Conservation (phyloP, 92 coral and sea anemone species). For the Porites evermanni region DNA sequence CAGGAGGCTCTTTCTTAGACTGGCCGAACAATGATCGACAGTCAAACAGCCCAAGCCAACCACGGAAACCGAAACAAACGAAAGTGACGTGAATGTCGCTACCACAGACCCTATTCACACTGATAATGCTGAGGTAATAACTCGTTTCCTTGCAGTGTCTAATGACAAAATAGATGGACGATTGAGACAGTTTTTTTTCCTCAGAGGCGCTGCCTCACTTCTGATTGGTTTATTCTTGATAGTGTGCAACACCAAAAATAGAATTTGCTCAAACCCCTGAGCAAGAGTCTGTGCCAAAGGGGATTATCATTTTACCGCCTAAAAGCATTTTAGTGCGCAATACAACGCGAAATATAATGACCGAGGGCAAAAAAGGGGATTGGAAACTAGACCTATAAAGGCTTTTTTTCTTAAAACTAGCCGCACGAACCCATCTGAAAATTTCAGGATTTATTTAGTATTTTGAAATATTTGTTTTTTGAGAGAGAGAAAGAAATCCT, state of each 20-base stretch:
- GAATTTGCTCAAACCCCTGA: constrained; percentile 32
- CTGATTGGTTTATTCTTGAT: constrained; percentile 62
- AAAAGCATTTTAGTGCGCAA: no score
- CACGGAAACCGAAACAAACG: constrained; percentile 33
- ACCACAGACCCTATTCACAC: constrained; percentile 11
- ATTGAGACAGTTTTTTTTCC: constrained; percentile 60
- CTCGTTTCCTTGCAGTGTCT: not conserved
- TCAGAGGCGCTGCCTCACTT: constrained; percentile 49
- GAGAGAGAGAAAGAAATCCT: no score
- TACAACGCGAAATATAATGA: no score
- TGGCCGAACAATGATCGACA: not conserved
- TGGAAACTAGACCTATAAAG: no score
- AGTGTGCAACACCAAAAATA: constrained; percentile 48
- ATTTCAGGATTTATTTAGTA: no score
- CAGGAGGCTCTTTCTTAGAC: constrained; percentile 64
- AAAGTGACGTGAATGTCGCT: constrained; percentile 29
- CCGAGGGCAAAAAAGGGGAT: no score
- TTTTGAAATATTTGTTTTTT: no score
- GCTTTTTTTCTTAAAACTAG: no score
- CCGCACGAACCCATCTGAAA: no score
- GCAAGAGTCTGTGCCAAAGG: constrained; percentile 45
- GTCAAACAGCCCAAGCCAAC: no score
- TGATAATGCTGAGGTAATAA: constrained; percentile 36
- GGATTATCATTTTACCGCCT: constrained; percentile 12
- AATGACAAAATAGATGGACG: constrained; percentile 61